Evolutionary conservation across 2,113 vertebrate species (phyloP).

Genomic region (Marcusenius ussheri): DNA sequence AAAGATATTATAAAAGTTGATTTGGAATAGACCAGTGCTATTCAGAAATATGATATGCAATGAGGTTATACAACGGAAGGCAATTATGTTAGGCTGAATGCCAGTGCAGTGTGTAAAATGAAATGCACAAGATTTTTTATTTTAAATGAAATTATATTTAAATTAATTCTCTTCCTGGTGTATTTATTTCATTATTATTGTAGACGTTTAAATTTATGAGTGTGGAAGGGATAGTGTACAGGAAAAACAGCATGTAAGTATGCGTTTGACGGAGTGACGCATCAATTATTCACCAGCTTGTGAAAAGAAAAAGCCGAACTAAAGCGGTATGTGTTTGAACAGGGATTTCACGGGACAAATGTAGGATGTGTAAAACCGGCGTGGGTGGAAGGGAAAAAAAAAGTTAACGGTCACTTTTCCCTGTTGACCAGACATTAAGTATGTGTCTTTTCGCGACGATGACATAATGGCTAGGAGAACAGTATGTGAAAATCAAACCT

Average conservation of each 20-base stretch:
- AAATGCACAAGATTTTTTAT: not conserved
- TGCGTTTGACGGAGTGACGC: not conserved
- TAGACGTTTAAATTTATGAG: not conserved
- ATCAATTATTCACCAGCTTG: conserved; percentile 13
- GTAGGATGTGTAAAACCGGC: conserved; percentile 11
- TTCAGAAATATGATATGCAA: not conserved
- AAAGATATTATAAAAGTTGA: not conserved
- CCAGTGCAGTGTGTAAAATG: not conserved
- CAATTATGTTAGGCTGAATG: not conserved
- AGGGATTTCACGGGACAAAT: conserved; percentile 12
- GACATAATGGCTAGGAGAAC: conserved; percentile 13
- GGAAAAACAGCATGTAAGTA: not conserved
- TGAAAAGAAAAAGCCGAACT: not conserved
- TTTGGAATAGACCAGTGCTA: not conserved
- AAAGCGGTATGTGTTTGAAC: conserved; percentile 7
- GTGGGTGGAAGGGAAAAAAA: conserved; percentile 6
- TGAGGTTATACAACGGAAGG: not conserved
- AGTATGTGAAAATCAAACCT: conserved; percentile 10
- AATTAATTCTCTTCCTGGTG: not conserved
- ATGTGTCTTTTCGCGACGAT: conserved; percentile 17
- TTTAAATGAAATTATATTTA: not conserved
- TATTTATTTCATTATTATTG: not conserved
- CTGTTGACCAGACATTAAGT: conserved; percentile 14
- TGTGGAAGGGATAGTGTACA: not conserved
- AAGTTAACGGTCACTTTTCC: conserved; percentile 13